These are phyloP conservation scores for Carassius gibelio DNA, from an alignment of 2,113 vertebrate species.

Conservation along the genomic window DNA sequence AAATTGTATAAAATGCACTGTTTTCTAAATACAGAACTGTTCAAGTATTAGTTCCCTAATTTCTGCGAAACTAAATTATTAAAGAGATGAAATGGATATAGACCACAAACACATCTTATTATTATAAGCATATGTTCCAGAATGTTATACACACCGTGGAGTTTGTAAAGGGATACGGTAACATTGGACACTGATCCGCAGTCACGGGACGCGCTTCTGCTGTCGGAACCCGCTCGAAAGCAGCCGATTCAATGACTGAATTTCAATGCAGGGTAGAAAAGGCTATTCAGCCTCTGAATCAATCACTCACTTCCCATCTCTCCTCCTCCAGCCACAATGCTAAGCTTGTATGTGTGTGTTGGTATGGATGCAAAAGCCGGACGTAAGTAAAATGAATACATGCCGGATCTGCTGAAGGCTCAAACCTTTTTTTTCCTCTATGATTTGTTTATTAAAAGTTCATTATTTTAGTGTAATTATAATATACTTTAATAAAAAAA, in stretches of 20 bases:
- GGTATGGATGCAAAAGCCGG: constrained; percentile 41
- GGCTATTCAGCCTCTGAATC: constrained; percentile 65
- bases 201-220: constrained; percentile 59
- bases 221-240: constrained; percentile 58
- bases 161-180: constrained; percentile 45
- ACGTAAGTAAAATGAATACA: constrained; percentile 42
- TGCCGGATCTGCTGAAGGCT: constrained; percentile 25
- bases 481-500: too few species aligned
- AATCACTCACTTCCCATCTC: constrained; percentile 62
- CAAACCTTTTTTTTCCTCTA: not conserved
- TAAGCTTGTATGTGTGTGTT: constrained; percentile 53
- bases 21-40: not conserved
- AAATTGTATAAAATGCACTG: not conserved
- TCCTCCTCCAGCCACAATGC: constrained; percentile 57
- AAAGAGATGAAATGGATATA: not conserved
- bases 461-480: too few species aligned
- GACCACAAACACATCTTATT: constrained; percentile 1
- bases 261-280: constrained; percentile 58
- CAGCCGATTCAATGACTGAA: constrained; percentile 63
- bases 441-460: too few species aligned
- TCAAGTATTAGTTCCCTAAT: not conserved
- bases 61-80: not conserved
- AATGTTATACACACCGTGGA: not conserved
- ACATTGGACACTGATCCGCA: constrained; percentile 55
- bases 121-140: not conserved